phyloP scores from a whole-genome alignment of 2,113 vertebrate species.

The Phalacrocorax brasilianus region DNA sequence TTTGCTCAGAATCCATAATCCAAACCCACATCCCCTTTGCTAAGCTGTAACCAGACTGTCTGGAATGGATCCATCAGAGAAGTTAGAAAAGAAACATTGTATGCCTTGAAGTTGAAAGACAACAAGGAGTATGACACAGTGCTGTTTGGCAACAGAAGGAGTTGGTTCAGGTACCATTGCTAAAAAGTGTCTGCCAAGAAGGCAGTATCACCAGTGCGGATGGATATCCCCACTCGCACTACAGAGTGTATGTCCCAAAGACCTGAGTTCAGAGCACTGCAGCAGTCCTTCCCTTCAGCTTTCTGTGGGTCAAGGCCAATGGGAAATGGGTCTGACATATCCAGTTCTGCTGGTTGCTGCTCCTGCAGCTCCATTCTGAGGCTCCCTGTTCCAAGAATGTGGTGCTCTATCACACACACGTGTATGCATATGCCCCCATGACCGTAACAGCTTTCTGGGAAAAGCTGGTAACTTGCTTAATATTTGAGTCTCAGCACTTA shows the following conservation, averaged over 20 bases:
- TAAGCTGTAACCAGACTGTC: neutral
- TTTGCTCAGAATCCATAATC: neutral
- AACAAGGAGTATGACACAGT: neutral
- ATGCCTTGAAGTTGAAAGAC: neutral
- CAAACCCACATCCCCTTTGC: neutral
- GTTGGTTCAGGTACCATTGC: neutral
- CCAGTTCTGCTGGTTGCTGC: neutral
- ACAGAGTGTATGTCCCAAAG: neutral
- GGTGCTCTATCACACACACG: neutral
- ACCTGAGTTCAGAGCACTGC: neutral
- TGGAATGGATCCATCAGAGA: neutral
- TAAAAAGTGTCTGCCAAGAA: neutral
- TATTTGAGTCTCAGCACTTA: neutral
- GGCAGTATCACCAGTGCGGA: neutral
- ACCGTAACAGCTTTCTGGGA: neutral
- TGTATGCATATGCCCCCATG: neutral
- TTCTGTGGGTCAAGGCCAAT: neutral
- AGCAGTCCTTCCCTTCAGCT: neutral
- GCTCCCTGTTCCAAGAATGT: neutral
- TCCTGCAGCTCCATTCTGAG: neutral
- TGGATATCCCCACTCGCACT: neutral
- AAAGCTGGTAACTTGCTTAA: conserved; percentile 11
- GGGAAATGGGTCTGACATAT: neutral
- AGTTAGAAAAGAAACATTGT: neutral
- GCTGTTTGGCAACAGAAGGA: neutral